Evolutionary conservation across 2,797 vertebrate species (phyloP).

Genomic region (Percopsis omiscomaycus): DNA sequence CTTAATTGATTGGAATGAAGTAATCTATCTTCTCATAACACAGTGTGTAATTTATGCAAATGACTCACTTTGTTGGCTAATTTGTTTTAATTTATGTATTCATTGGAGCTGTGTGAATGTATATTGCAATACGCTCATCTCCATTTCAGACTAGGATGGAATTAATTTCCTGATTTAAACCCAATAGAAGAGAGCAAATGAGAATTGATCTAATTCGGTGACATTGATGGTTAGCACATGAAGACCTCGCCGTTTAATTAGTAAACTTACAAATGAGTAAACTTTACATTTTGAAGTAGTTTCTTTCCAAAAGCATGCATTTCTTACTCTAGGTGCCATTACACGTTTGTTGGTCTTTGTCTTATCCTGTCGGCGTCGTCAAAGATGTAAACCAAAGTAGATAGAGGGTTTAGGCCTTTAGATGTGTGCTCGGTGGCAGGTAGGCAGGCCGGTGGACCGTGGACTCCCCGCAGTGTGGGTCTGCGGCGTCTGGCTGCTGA

Average conservation of each 20-base stretch:
- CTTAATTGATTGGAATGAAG: constrained; percentile 83
- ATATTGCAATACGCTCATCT: constrained; percentile 60
- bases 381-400: too few relatives aligned
- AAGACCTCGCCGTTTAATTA: constrained; percentile 32
- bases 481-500: constrained; percentile 72
- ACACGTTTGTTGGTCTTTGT: too few relatives aligned
- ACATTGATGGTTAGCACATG: constrained; percentile 56
- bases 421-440: too few relatives aligned
- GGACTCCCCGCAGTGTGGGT: constrained; percentile 49
- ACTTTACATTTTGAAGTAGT: constrained; percentile 44
- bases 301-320: constrained; percentile 7
- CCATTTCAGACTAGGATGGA: constrained; percentile 57
- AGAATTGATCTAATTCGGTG: constrained; percentile 64
- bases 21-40: constrained; percentile 76
- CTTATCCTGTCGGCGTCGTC: too few relatives aligned
- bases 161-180: constrained; percentile 71
- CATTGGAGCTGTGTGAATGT: constrained; percentile 72
- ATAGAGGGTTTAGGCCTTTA: too few relatives aligned
- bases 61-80: constrained; percentile 88
- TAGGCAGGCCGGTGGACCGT: background rate
- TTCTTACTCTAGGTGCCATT: too few relatives aligned
- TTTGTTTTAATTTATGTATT: constrained; percentile 80
- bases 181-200: constrained; percentile 67
- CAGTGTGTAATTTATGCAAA: constrained; percentile 97
- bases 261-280: constrained; percentile 39